phyloP scores from a whole-genome alignment of 2,888 invertebrate genomes.

The Hypolimnas misippus region DNA sequence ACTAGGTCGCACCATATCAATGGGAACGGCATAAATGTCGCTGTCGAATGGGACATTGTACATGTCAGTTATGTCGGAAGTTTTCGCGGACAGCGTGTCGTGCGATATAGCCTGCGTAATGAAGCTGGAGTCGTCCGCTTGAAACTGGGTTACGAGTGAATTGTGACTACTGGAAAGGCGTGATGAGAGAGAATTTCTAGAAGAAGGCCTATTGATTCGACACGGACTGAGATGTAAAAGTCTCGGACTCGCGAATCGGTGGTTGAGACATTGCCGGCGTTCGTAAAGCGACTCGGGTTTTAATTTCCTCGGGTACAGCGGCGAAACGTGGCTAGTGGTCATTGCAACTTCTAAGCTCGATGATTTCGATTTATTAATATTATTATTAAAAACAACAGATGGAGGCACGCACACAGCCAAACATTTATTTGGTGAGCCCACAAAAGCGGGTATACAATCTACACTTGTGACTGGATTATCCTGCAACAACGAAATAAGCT shows the following conservation, averaged over 20 bases:
- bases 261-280: constrained; percentile 71
- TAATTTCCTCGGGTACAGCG: constrained; percentile 68
- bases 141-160: constrained; percentile 89
- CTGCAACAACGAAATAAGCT: constrained; percentile 54
- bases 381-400: constrained; percentile 55
- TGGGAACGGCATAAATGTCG: constrained; percentile 93
- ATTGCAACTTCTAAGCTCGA: constrained; percentile 56
- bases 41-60: constrained; percentile 95
- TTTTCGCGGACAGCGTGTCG: constrained; percentile 87
- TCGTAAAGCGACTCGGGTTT: constrained; percentile 71
- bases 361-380: constrained; percentile 52
- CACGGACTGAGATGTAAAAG: constrained; percentile 85
- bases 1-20: constrained; percentile 89
- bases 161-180: constrained; percentile 93
- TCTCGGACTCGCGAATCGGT: constrained; percentile 74
- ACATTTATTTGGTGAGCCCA: constrained; percentile 48
- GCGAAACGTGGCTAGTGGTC: constrained; percentile 61
- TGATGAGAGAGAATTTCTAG: constrained; percentile 90
- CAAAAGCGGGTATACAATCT: constrained; percentile 46
- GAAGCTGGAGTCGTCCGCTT: constrained; percentile 92
- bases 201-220: constrained; percentile 87
- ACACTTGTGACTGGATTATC: constrained; percentile 60
- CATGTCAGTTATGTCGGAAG: constrained; percentile 92
- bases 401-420: constrained; percentile 59
- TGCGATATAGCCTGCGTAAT: constrained; percentile 95